Evolutionary conservation across 2,888 invertebrate species (phyloP).

Genomic region (Sepiola atlantica): DNA sequence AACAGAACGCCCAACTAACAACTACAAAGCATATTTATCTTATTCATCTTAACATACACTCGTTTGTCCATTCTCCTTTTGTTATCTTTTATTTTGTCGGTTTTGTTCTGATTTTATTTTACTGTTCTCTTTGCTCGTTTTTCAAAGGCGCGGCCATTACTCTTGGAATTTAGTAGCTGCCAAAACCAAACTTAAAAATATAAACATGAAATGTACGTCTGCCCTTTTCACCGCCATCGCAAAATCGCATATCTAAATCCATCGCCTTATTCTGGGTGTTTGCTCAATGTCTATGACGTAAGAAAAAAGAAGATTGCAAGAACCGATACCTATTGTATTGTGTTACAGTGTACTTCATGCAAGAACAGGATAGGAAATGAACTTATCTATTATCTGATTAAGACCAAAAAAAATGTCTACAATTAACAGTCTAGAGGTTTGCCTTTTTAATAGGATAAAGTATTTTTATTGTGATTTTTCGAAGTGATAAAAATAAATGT

Average conservation of each 20-base stretch:
- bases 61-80: not conserved
- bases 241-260: not conserved
- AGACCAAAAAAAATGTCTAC: not conserved
- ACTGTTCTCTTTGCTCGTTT: not conserved
- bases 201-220: not conserved
- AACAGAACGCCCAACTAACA: not conserved
- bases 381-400: not conserved
- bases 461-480: not conserved
- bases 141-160: not conserved
- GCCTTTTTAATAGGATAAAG: not conserved
- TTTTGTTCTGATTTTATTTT: not conserved
- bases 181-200: not conserved
- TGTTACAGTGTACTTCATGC: not conserved
- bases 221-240: not conserved
- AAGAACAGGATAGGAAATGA: not conserved
- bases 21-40: not conserved
- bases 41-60: not conserved
- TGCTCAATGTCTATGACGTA: not conserved
- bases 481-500: not conserved
- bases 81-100: not conserved
- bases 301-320: not conserved
- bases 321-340: not conserved
- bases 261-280: not conserved
- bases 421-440: not conserved
- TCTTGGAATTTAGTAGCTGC: slow-evolving; percentile 2